Conservation (phyloP, 2,113 vertebrate genomes). For the Aviceda subcristata region DNA sequence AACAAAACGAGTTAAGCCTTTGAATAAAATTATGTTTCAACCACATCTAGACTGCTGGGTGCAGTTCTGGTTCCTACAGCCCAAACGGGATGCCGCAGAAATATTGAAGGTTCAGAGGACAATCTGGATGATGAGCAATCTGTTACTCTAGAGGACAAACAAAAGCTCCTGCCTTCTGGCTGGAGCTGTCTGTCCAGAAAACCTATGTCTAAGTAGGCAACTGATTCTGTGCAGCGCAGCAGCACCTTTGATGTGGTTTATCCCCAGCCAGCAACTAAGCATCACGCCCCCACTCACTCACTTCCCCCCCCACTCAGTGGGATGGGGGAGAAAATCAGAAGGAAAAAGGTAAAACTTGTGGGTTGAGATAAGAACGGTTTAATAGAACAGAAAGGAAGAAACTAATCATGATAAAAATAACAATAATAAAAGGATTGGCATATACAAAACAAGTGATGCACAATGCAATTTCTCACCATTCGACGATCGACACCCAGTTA, state of each 20-base stretch:
- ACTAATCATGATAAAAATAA: too few relatives aligned
- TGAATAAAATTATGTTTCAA: neutral
- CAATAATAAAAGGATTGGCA: too few relatives aligned
- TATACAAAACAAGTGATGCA: too few relatives aligned
- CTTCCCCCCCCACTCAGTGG: too few relatives aligned
- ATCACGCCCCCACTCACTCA: too few relatives aligned
- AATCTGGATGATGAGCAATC: neutral
- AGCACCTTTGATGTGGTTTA: neutral
- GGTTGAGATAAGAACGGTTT: too few relatives aligned
- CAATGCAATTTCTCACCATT: too few relatives aligned
- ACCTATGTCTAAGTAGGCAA: neutral
- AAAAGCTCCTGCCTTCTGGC: neutral
- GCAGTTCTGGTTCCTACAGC: neutral
- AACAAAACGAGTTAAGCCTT: neutral
- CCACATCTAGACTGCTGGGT: neutral
- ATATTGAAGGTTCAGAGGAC: neutral
- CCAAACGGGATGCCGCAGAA: neutral
- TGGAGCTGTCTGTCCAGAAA: neutral
- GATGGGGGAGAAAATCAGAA: too few relatives aligned
- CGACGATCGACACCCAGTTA: too few relatives aligned
- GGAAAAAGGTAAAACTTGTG: too few relatives aligned
- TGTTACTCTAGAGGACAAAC: neutral
- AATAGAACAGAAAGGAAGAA: too few relatives aligned
- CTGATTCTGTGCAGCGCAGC: neutral
- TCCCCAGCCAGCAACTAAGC: too few relatives aligned